Evolutionary conservation across 2,797 vertebrate species (phyloP), one percentile per base, ranked within the genome.

Genomic region (Acrossocheilus fasciatus): DNA sequence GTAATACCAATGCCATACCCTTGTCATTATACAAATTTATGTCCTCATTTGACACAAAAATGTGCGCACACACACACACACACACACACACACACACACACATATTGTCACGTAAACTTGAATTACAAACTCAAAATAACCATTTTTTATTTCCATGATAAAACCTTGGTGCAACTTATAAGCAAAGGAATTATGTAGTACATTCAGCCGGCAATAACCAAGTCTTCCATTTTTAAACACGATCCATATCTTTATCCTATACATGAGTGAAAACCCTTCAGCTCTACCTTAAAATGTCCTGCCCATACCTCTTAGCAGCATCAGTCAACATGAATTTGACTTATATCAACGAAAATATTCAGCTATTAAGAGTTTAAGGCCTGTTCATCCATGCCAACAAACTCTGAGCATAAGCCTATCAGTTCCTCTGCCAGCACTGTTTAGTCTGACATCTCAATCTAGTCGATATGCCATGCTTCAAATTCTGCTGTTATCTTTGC

Each of bases 401-500:
- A 85, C 41, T 82, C 79, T 66, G 57, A 81, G 70, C 17, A 82
- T 6, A 87, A 52, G 52, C 50, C 85, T 54, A 85, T 73, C 75
- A 87, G n/a, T 17, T 88, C 64, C 36, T 82, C 73, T 81, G 76
- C 88, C 89, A 89, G 81, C 81, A 86, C 88, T 88, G 88, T 87
- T 88, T 17, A 84, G 72, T 11, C 23, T 92, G 91, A 92, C 85
- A 91, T 80, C 78, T 82, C 86, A 90, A 91, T 92, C 88, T 88
- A 59, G 23, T 36, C 39, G 43, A 72, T 81, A 85, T 82, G 70
- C 64, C 15, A 78, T 83, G 82, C 70, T 54, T 84, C 83, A 90
- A 86, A 92, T 89, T 90, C 66, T 30, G 20, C 90, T 89, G 82
- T 92, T 64, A 87, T 92, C 79, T 82, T 86, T 82, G 36, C 80